phyloP scores from a whole-genome alignment of 2,888 invertebrate genomes.

The Megaustenia siamemsis region DNA sequence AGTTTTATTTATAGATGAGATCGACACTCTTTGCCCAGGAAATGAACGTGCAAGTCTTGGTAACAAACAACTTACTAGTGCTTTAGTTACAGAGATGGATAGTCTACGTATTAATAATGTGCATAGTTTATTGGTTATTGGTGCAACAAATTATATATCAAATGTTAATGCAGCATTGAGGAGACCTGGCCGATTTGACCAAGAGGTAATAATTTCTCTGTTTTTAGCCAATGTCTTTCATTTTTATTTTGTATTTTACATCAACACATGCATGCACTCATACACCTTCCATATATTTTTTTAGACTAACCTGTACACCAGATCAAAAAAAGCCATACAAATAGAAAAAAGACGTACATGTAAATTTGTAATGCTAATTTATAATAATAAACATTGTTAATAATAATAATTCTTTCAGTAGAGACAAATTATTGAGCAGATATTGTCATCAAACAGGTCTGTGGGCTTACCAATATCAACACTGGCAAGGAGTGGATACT shows the following conservation, averaged over 20 bases:
- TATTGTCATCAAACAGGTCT: too few relatives aligned
- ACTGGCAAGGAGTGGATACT: too few relatives aligned
- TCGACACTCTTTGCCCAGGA: conserved; percentile 76
- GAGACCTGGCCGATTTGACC: conserved; percentile 83
- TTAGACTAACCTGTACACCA: too few relatives aligned
- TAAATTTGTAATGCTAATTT: too few relatives aligned
- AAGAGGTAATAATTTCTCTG: conserved; percentile 81
- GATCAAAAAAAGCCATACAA: too few relatives aligned
- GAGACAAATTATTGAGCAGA: too few relatives aligned
- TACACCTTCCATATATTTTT: too few relatives aligned
- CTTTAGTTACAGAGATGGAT: conserved; percentile 82
- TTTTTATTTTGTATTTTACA: background rate
- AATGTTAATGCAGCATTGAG: conserved; percentile 81
- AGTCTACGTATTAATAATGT: conserved; percentile 73
- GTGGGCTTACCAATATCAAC: too few relatives aligned
- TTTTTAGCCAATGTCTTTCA: background rate
- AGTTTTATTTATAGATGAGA: conserved; percentile 80
- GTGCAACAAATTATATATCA: conserved; percentile 82
- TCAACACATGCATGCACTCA: too few relatives aligned
- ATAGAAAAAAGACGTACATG: too few relatives aligned
- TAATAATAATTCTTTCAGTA: too few relatives aligned
- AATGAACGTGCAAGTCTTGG: conserved; percentile 68
- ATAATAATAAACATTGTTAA: too few relatives aligned
- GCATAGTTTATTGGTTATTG: conserved; percentile 82
- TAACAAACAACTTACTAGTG: conserved; percentile 80